phyloP scores from a whole-genome alignment of 2,797 vertebrate genomes.

The Leptodactylus fallax region DNA sequence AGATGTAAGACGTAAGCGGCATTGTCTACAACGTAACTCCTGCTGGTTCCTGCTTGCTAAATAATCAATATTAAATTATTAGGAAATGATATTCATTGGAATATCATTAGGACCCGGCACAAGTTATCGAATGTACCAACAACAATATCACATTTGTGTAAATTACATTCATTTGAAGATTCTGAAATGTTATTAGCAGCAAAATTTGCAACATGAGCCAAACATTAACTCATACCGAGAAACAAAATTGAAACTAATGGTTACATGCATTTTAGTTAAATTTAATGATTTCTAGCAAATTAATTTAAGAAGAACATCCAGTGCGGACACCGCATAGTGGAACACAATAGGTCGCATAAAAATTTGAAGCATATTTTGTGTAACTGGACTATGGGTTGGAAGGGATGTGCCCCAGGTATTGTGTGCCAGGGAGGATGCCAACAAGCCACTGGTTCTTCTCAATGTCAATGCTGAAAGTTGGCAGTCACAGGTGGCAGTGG shows the following conservation, averaged over 20 bases:
- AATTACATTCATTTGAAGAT: not conserved
- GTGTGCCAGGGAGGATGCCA: too few relatives aligned
- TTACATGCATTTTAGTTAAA: not conserved
- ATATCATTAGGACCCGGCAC: not conserved
- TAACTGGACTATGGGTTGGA: too few relatives aligned
- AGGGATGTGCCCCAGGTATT: too few relatives aligned
- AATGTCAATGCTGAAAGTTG: too few relatives aligned
- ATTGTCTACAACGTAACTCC: not conserved
- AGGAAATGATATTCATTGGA: not conserved
- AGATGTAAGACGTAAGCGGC: not conserved
- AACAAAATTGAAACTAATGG: not conserved
- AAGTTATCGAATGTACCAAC: not conserved
- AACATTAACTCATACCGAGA: not conserved
- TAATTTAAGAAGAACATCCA: not conserved
- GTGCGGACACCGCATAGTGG: not conserved
- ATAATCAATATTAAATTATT: constrained; percentile 12
- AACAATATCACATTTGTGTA: not conserved
- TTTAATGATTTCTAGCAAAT: not conserved
- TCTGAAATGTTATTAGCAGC: not conserved
- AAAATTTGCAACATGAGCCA: not conserved
- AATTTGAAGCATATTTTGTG: too few relatives aligned
- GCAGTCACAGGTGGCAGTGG: too few relatives aligned
- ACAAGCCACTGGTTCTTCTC: too few relatives aligned
- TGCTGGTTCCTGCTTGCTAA: not conserved
- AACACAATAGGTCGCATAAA: not conserved